Evolutionary conservation across 2,888 invertebrate genomes (phyloP).

Genomic region (Tipula confusa): DNA sequence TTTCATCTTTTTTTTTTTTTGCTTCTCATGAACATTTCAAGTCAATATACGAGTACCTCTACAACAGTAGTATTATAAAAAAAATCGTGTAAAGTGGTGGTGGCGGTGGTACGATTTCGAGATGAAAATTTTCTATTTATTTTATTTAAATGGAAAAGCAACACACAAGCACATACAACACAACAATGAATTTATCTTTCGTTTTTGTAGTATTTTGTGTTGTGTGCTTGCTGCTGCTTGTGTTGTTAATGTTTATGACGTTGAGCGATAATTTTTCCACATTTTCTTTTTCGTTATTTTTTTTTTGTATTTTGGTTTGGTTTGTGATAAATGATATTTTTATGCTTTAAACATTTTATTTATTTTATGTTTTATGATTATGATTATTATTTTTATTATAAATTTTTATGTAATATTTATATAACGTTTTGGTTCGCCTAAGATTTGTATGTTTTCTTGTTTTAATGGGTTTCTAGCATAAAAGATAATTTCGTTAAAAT

Average conservation of each 20-base stretch:
- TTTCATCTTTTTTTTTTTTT: not conserved
- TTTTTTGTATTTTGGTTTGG: not conserved
- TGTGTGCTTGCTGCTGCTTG: not conserved
- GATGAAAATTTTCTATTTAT: not conserved
- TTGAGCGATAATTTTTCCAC: conserved; percentile 25
- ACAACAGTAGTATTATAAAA: not conserved
- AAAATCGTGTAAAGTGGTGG: not conserved
- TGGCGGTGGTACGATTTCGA: not conserved
- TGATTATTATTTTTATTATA: not conserved
- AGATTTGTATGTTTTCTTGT: not conserved
- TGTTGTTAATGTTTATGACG: conserved; percentile 25
- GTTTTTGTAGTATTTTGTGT: not conserved
- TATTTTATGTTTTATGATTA: conserved; percentile 20
- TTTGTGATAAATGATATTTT: conserved; percentile 16
- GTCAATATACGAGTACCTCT: not conserved
- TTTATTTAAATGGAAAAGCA: not conserved
- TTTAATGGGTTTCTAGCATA: not conserved
- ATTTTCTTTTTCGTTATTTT: not conserved
- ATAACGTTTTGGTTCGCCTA: not conserved
- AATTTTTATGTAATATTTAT: not conserved
- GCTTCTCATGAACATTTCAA: not conserved
- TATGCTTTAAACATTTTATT: conserved; percentile 12
- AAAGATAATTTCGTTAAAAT: not conserved
- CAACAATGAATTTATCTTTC: not conserved
- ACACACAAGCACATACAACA: not conserved